Evolutionary conservation across 2,888 invertebrate genomes (phyloP).

Genomic region (Petrolisthes manimaculis): DNA sequence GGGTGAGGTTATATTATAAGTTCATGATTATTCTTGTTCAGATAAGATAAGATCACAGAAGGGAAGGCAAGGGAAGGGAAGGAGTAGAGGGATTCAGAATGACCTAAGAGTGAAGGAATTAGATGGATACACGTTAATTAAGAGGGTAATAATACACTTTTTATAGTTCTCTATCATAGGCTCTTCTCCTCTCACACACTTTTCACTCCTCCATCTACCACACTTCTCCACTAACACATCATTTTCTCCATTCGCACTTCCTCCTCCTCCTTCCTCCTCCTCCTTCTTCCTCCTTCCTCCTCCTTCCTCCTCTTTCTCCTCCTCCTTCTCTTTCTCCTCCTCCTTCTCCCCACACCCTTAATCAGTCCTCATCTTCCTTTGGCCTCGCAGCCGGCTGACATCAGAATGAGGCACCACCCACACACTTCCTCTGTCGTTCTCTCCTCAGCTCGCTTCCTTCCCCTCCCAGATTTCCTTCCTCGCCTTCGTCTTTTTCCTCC

Average conservation of each 20-base stretch:
- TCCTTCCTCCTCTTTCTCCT: not conserved
- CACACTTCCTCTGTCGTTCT: not conserved
- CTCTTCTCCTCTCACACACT: not conserved
- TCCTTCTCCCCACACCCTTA: not conserved
- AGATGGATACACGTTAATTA: too few species aligned
- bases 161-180: too few species aligned
- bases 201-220: not conserved
- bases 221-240: not conserved
- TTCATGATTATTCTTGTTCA: too few species aligned
- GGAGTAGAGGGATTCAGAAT: too few species aligned
- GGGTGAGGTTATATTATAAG: not conserved
- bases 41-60: too few species aligned
- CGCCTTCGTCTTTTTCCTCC: not conserved
- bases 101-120: too few species aligned
- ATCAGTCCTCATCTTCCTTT: not conserved
- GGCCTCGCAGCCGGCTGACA: not conserved
- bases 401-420: not conserved
- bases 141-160: too few species aligned
- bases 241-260: not conserved
- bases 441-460: not conserved
- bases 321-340: conserved; percentile 10
- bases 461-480: not conserved
- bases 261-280: not conserved
- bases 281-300: conserved; percentile 3
- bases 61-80: too few species aligned